Base-by-base conservation (phyloP, 2,888 invertebrate genomes). In the Helobdella robusta region DNA sequence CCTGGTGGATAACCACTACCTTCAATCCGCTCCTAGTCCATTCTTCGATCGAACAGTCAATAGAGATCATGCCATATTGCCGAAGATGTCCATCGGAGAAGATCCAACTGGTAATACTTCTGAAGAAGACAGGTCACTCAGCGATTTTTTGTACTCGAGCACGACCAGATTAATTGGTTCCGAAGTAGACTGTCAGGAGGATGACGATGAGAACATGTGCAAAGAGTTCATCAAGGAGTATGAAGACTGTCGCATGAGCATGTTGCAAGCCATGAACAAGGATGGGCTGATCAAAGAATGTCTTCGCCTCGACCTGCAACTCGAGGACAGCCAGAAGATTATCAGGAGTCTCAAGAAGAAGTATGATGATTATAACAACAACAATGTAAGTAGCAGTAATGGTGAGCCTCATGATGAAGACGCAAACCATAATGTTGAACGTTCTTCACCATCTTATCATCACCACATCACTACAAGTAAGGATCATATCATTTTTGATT, bases 221-320 rank as follows among this genome's bases (percentile, higher is more conserved):
- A 89, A 89, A 79, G 92, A 94, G 77, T 94, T 94, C 78, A 88
- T 89, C 48, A 89, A 88, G 75, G 89, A 89, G 0, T 95, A 94
- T 77, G 89, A 93, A 77, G 88, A 87, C 75, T 85, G 90, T 6
- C 88, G 91, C 73, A 86, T 88, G 40, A 94, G 94, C 79, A 84
- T 91, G 61, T 82, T 95, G 69, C 86, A 87, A 70, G 84, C 84
- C 40, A 86, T 94, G 86, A 84, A 86, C 0, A 93, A 93, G 79
- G 84, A 85, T 70, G 88, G 93, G 76, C 82, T 95, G 50, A 88
- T 94, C 68, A 86, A 89, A 73, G 92, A 93, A 77, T 91, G 89
- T 78, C 82, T 92, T 35, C 83, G 87, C 72, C 84, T 94, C 68
- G 92, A 94, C 80, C 86, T 84, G 50, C 86, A 86, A 78, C 84